phyloP scores from a whole-genome alignment of 2,888 invertebrate genomes.

The Eupithecia pulchellata region DNA sequence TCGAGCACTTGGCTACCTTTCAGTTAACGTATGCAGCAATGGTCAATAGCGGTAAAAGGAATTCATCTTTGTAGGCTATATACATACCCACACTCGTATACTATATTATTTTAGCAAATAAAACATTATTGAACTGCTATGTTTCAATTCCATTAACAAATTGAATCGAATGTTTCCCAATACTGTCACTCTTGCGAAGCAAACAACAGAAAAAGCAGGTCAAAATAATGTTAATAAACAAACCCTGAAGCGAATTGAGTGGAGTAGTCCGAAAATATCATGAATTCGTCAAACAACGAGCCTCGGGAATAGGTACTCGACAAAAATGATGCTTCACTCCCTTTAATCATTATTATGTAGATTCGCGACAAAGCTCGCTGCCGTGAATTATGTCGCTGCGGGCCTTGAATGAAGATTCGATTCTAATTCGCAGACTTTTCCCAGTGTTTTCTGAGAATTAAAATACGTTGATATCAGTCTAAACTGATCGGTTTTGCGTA shows the following conservation, averaged over 20 bases:
- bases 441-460: neutral
- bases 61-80: neutral
- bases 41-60: neutral
- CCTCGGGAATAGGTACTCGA: constrained; percentile 30
- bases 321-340: constrained; percentile 42
- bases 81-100: neutral
- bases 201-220: constrained; percentile 8
- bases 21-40: neutral
- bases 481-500: neutral
- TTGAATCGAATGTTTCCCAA: constrained; percentile 5
- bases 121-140: neutral
- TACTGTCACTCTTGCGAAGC: constrained; percentile 1
- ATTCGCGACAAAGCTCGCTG: constrained; percentile 41
- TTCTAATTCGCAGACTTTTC: constrained; percentile 24
- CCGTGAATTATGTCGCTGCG: constrained; percentile 43
- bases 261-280: constrained; percentile 26
- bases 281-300: constrained; percentile 22
- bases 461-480: neutral
- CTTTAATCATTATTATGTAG: constrained; percentile 48
- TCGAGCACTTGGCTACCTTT: constrained; percentile 26
- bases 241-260: constrained; percentile 11
- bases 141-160: constrained; percentile 9
- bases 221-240: constrained; percentile 18
- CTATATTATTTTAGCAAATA: neutral
- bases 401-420: constrained; percentile 30